phyloP scores from a whole-genome alignment of 30 jellyfish, hydroid and myxozoan species.

The Nemopilema nomurai region DNA sequence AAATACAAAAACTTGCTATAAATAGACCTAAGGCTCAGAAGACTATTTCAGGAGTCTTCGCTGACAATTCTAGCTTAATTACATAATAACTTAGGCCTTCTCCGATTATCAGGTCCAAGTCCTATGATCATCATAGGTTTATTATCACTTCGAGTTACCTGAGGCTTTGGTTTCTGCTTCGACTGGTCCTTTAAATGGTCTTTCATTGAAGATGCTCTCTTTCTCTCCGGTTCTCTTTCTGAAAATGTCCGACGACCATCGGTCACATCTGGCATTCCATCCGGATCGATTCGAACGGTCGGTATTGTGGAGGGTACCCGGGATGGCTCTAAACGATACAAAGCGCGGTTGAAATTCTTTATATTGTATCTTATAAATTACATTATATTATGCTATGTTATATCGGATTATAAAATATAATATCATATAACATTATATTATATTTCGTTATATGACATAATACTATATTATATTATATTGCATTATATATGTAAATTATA shows the following conservation, averaged over 20 bases:
- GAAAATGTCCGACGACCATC: constrained; percentile 51
- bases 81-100: too few relatives aligned
- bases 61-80: too few relatives aligned
- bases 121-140: too few relatives aligned
- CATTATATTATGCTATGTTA: neutral
- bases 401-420: neutral
- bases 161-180: constrained; percentile 77
- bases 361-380: too few relatives aligned
- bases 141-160: too few relatives aligned
- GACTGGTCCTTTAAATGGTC: constrained; percentile 51
- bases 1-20: too few relatives aligned
- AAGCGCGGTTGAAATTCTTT: too few relatives aligned
- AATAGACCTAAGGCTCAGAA: too few relatives aligned
- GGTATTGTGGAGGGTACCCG: constrained; percentile 54
- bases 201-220: constrained; percentile 19
- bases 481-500: neutral
- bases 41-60: too few relatives aligned
- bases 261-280: constrained; percentile 58
- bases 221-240: constrained; percentile 52
- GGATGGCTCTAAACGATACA: constrained; percentile 50
- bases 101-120: too few relatives aligned
- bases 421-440: too few relatives aligned
- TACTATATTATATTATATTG: neutral
- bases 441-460: too few relatives aligned
- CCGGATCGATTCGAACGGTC: constrained; percentile 81